Evolutionary conservation across 2,113 vertebrate species (phyloP).

Genomic region (Holacanthus passer): DNA sequence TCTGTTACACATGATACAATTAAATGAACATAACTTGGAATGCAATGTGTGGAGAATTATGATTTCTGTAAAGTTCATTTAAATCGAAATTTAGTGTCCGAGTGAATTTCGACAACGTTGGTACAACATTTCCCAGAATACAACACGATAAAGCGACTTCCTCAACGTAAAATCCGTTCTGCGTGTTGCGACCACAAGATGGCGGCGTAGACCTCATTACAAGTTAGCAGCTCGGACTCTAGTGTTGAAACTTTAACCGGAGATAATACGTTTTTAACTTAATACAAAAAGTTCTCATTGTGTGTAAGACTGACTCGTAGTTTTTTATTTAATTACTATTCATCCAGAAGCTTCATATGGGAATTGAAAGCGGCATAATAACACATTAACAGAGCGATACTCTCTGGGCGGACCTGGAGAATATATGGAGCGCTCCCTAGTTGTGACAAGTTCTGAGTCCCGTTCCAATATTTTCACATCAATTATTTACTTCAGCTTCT

Average conservation of each 20-base stretch:
- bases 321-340: not conserved
- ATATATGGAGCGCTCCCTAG: constrained; percentile 43
- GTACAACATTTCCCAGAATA: constrained; percentile 70
- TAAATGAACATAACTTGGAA: accelerated
- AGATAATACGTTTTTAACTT: not conserved
- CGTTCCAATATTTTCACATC: constrained; percentile 23
- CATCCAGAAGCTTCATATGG: not conserved
- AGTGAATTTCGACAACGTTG: accelerated
- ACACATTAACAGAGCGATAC: not conserved
- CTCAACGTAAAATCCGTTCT: not conserved
- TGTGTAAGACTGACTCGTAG: accelerated
- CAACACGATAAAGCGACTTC: not conserved
- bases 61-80: accelerated
- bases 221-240: no score
- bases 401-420: constrained; percentile 4
- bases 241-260: not conserved
- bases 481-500: accelerated
- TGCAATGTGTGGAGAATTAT: accelerated
- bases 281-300: accelerated
- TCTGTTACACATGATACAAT: accelerated
- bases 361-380: not conserved
- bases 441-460: constrained; percentile 4
- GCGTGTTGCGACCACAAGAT: constrained; percentile 56
- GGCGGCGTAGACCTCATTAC: constrained; percentile 33
- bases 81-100: accelerated